These are phyloP conservation scores for Orientallactaga sibirica DNA, from an alignment of 2,797 vertebrate species.

Conservation along the genomic window DNA sequence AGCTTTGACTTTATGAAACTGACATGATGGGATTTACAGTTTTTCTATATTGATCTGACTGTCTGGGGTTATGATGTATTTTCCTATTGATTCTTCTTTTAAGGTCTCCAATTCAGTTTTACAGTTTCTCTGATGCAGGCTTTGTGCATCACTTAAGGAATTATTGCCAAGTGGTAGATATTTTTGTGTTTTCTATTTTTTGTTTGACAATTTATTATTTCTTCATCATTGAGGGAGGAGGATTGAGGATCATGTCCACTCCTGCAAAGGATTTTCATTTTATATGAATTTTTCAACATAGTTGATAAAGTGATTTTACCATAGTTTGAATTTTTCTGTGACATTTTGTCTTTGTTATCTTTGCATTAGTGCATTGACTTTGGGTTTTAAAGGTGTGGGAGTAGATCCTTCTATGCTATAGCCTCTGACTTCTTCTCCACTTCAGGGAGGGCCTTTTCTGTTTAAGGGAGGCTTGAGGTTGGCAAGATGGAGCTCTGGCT, in stretches of 20 bases:
- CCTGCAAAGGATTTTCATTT: not conserved
- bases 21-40: too few species aligned
- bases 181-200: not conserved
- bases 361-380: not conserved
- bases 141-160: not conserved
- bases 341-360: not conserved
- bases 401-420: not conserved
- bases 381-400: not conserved
- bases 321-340: not conserved
- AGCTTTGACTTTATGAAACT: not conserved
- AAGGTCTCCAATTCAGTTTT: not conserved
- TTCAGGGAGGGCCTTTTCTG: not conserved
- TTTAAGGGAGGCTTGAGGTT: not conserved
- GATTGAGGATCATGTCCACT: not conserved
- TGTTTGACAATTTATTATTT: not conserved
- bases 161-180: not conserved
- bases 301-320: too few species aligned
- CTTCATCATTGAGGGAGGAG: not conserved
- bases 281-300: too few species aligned
- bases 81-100: not conserved
- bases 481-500: not conserved
- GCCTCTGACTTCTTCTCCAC: too few species aligned
- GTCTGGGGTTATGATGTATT: accelerated
- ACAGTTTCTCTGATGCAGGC: not conserved
- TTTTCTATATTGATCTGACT: not conserved